Evolutionary conservation across 2,797 vertebrate genomes (phyloP), one percentile per base, ranked within the genome.

Genomic region (Tragopan temminckii): DNA sequence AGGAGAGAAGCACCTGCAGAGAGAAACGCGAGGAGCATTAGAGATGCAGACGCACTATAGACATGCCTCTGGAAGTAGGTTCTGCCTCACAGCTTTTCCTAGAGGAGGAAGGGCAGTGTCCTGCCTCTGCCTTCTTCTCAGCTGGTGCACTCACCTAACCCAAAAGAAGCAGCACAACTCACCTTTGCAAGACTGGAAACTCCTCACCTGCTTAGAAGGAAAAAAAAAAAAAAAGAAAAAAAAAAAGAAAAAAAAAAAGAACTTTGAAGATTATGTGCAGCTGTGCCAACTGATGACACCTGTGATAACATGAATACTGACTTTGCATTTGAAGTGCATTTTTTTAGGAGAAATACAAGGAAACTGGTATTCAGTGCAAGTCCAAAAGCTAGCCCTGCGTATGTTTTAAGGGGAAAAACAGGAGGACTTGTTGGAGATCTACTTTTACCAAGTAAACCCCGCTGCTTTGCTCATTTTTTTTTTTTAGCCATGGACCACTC

Each of bases 271-370:
- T 71, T 74, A 87, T 0, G 1, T 27, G 45, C 71, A 90, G 48
- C 71, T 87, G 45, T 91, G 91, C 88, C 83, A 94, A 53, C 13
- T 11, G 29, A 17, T 90, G 94, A 75, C 93, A 95, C 78, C 88
- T 95, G 84, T 89, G 83, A 81, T 61, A 94, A 91, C 78, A 94
- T 25, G 78, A 90, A 88, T 89, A 57, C 68, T 43, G 71, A 82
- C 55, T 57, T 87, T 40, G 64, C 35, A 71, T 85, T 52, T 89
- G 72, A 93, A 85, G 42, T n/a, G 53, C 69, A 57, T 64, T 90
- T 82, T 74, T 57, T 42, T 85, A 80, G 53, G 58, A 82, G 75
- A 95, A 90, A 90, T 88, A 88, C 45, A 62, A 64, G 64, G 88
- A 92, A 90, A 93, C 7, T 45, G 36, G 63, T 79, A 16, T 11